Percentiles rank a stretch among this genome's conserved stretches.
These are phyloP conservation scores for Thermophis baileyi DNA, from an alignment of 2,113 vertebrate genomes.

Conservation along the genomic window DNA sequence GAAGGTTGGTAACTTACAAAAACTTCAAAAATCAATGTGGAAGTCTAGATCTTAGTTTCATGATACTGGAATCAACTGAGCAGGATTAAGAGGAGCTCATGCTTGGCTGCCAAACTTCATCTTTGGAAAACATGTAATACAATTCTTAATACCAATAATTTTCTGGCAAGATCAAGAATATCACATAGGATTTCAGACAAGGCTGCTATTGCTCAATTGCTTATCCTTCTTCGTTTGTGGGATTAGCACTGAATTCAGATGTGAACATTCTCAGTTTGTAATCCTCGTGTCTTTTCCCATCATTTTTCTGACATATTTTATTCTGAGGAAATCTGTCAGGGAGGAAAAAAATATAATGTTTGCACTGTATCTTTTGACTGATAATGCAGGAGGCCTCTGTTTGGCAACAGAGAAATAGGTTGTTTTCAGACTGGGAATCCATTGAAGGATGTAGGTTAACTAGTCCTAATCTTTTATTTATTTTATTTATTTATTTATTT, in stretches of 20 bases:
- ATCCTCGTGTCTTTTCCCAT: neutral
- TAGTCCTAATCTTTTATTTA: neutral
- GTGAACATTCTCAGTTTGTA: neutral
- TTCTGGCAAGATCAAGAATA: neutral
- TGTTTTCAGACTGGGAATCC: neutral
- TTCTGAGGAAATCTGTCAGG: neutral
- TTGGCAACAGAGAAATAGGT: neutral
- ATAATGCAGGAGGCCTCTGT: neutral
- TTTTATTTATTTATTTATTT: too few relatives aligned
- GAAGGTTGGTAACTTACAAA: conserved; percentile 77
- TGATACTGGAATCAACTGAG: conserved; percentile 6
- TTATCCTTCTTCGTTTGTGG: neutral
- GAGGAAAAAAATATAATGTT: neutral
- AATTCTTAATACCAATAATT: neutral
- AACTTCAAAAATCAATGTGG: neutral
- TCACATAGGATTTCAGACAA: neutral
- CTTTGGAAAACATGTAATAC: neutral
- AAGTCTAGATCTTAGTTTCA: neutral
- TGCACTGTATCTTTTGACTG: neutral
- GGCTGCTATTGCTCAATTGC: neutral
- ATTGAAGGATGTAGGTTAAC: neutral
- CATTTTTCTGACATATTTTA: neutral
- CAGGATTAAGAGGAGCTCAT: neutral
- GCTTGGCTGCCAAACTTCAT: neutral
- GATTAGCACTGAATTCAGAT: neutral